Conservation (phyloP, 2,113 vertebrate genomes). For the Podilymbus podiceps region DNA sequence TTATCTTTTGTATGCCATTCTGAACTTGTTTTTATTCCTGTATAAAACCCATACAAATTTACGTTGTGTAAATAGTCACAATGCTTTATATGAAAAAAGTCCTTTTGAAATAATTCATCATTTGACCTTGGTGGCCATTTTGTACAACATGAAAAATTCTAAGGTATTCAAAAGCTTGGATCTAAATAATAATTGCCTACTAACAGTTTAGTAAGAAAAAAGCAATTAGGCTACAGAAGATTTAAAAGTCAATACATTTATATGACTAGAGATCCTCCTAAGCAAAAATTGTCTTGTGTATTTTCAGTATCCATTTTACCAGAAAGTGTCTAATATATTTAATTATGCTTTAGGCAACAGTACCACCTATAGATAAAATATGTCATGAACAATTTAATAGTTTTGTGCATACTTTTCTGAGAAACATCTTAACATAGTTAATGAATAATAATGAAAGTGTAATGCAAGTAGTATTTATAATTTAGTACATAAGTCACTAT, state of each 20-base stretch:
- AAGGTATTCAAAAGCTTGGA: not conserved
- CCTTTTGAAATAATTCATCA: not conserved
- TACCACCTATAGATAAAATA: conserved; percentile 63
- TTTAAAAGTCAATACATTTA: not conserved
- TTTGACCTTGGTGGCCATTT: not conserved
- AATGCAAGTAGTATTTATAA: not conserved
- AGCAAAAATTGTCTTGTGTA: not conserved
- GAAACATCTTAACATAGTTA: not conserved
- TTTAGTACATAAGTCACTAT: not conserved
- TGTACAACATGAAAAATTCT: not conserved
- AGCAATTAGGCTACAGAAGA: not conserved
- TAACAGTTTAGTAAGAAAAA: not conserved
- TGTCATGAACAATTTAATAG: not conserved
- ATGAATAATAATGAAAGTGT: not conserved
- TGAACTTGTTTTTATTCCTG: too few relatives aligned
- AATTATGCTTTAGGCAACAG: conserved; percentile 23
- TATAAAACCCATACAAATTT: too few relatives aligned
- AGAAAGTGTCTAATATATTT: not conserved
- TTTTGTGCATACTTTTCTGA: not conserved
- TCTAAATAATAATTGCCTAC: not conserved
- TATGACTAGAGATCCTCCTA: not conserved
- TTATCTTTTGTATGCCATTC: not conserved
- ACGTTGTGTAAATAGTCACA: not conserved
- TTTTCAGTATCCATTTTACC: not conserved
- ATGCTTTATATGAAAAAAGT: not conserved